Evolutionary conservation across 2,888 invertebrate genomes (phyloP).

Genomic region (Drosophila rubida): DNA sequence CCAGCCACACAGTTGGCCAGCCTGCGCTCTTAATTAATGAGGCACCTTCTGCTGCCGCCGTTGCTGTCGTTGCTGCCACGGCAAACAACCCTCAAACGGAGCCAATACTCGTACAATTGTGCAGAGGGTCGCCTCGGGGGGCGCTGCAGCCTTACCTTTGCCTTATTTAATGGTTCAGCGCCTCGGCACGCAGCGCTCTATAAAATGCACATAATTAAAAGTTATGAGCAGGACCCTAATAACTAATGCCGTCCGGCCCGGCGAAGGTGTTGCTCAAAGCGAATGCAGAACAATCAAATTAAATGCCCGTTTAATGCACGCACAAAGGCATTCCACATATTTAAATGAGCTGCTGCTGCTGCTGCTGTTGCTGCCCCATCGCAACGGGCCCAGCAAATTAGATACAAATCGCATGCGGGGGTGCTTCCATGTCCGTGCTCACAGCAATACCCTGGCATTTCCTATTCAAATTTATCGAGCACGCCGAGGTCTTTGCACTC

Average conservation of each 20-base stretch:
- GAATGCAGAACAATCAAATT: constrained; percentile 49
- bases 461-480: constrained; percentile 2
- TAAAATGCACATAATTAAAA: constrained; percentile 72
- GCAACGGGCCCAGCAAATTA: constrained; percentile 11
- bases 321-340: constrained; percentile 7
- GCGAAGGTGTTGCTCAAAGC: constrained; percentile 22
- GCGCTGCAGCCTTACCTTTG: not conserved
- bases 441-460: not conserved
- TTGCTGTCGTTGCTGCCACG: no score
- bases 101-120: not conserved
- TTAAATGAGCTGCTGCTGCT: constrained; percentile 14
- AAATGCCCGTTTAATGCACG: constrained; percentile 38
- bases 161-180: constrained; percentile 70
- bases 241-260: constrained; percentile 11
- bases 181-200: constrained; percentile 18
- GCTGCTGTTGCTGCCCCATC: no score
- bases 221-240: constrained; percentile 47
- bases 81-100: constrained; percentile 37
- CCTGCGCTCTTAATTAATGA: constrained; percentile 36
- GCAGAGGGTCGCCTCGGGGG: constrained; percentile 1
- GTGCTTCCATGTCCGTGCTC: no score
- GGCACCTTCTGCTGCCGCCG: constrained; percentile 36
- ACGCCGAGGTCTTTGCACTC: no score
- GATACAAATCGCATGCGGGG: not conserved
- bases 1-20: not conserved